Evolutionary conservation across 1,140 invertebrate genomes (phyloP), one percentile per base, ranked within the genome.

Genomic region (Cylas formicarius): DNA sequence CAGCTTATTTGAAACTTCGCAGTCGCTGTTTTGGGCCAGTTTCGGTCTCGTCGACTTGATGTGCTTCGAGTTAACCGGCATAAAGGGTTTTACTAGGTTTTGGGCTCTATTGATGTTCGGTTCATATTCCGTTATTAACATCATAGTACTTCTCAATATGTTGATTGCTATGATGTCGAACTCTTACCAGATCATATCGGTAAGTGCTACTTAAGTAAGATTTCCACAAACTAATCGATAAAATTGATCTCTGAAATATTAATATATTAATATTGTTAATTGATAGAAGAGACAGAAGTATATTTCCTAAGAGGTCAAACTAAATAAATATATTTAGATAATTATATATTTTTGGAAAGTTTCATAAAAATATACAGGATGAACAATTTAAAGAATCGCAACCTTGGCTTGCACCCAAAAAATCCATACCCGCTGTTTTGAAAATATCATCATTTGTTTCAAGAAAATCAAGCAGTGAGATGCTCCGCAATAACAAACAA

Each of bases 151-250:
- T 11, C 67, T 90, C 35, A 90, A 91, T 66, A 76, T 90, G 48
- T 75, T 91, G 27, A 90, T 91, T 53, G 87, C 86, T 46, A 91
- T 90, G 86, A 90, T 90, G 84, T 87, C 84, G 53, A 90, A 87
- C 67, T 90, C 86, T 6, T 91, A 87, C 61, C 78, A 86, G 34
- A 74, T 83, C 53, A 90, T 90, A 60, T 71, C 71, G 55, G 72
- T 74, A 61, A 68, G 64, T 47, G 6, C 19, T 19, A n/a, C n/a
- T n/a, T n/a, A n/a, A n/a, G n/a, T n/a, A n/a, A n/a, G n/a, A n/a
- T 31, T 31, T 11, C n/a, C n/a, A n/a, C n/a, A n/a, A n/a, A n/a
- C n/a, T n/a, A n/a, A n/a, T n/a, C 11, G n/a, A 26, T 26, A 26
- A 26, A 8, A 8, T 26, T 26, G 8, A 8, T 26, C 24, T 8